Percentiles rank a stretch among this genome's conserved stretches.
phyloP scores from a whole-genome alignment of 2,113 vertebrate genomes.

The Clupea harengus region DNA sequence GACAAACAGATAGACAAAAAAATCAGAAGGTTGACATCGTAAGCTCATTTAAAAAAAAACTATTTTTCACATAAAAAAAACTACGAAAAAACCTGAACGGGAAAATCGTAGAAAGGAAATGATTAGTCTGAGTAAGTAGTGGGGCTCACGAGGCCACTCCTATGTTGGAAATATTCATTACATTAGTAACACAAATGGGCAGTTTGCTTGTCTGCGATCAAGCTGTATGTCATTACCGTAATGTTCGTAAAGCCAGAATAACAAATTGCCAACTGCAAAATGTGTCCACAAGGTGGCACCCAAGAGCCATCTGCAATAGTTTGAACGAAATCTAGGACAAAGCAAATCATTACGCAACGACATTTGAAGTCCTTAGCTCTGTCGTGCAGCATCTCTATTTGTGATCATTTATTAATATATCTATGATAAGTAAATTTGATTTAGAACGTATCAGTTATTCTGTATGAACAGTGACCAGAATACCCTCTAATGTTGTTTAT shows the following conservation, averaged over 20 bases:
- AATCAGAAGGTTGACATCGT: too few species aligned
- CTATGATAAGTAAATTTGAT: neutral
- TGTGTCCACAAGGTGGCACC: constrained; percentile 30
- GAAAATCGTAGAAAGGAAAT: too few species aligned
- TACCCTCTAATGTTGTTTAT: neutral
- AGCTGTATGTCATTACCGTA: neutral
- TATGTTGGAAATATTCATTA: too few species aligned
- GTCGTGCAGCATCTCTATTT: neutral
- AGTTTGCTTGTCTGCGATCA: too few species aligned
- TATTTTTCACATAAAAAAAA: too few species aligned
- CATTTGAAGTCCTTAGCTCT: neutral
- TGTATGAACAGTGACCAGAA: neutral
- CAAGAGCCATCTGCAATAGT: neutral
- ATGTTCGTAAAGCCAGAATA: neutral
- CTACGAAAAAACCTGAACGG: too few species aligned
- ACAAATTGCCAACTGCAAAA: neutral
- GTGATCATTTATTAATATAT: neutral
- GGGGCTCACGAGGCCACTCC: too few species aligned
- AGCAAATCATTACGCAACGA: neutral
- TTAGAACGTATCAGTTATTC: neutral
- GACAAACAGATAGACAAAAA: too few species aligned
- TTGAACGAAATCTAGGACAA: neutral
- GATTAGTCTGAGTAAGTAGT: too few species aligned
- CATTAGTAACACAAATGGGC: too few species aligned
- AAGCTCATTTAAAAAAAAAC: too few species aligned